Base-by-base conservation (phyloP, 2,888 invertebrate genomes). In the Junonia oenone region DNA sequence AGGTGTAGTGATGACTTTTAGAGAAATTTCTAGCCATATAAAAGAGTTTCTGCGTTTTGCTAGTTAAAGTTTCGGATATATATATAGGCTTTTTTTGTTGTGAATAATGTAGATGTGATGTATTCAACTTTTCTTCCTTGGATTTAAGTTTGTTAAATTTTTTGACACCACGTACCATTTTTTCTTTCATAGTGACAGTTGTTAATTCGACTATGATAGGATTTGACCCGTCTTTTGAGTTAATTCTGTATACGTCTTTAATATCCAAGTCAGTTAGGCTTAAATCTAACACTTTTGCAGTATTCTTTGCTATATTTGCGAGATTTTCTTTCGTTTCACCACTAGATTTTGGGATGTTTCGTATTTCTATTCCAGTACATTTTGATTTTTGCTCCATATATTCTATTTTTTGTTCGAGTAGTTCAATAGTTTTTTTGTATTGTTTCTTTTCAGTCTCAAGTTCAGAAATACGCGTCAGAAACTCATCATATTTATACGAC, bases 91-190 rank as follows among this genome's bases (percentile, higher is more conserved):
- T 35, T 9, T 5, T 1, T 11, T 1, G 11, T 35, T 6, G 6
- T 9, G n/a, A 5, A 5, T 13, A 45, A 4, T 45, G 15, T 2
- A 45, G 43, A 22, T 45, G 43, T 4, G 43, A 17, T 17, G 46
- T 46, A 46, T 46, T 46, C 22, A 46, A 29, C 14, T 46, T 46
- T n/a, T 46, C 46, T n/a, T 14, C 46, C 27, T 29, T 46, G 5
- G 6, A 6, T 46, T 29, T 46, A 6, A 8, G 5, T 9, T 46
- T 46, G 14, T 46, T 46, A 15, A 46, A 46, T n/a, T 6, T 27
- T 27, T 27, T 46, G 1, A 46, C 46, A 27, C 27, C 29, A 8
- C 8, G 2, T 27, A 46, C 2, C 13, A 46, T 13, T 13, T 46
- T 46, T 46, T 46, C 46, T 13, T 46, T 46, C 27, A 46, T 14